Base-by-base conservation (phyloP, 2,113 vertebrate species). In the Cariama cristata region DNA sequence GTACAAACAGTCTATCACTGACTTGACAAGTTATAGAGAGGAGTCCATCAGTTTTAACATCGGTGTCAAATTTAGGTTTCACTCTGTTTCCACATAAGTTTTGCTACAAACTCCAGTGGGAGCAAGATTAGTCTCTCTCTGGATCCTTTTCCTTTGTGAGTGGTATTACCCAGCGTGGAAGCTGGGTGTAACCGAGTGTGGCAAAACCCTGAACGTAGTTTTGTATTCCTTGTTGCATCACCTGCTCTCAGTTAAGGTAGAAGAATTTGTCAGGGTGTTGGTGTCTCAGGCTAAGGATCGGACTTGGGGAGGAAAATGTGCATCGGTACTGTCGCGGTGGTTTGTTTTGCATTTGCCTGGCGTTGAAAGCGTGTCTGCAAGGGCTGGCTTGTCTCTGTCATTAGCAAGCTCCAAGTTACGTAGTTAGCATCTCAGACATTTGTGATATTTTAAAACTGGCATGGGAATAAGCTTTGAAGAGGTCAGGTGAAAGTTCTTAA, bases 21-120 rank as follows among this genome's bases (percentile, higher is more conserved):
- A 75, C 85, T 96, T 96, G 93, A 84, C 84, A 93, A 53, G 55
- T 86, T 88, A 67, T 77, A 88, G 93, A 86, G 96, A 94, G 81
- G 86, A 90, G 79, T 94, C 93, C 93, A 80, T 86, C 92, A 93
- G 8, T 93, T 95, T 89, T 90, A 94, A 88, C 28, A 66, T 12
- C 5, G 35, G 80, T 93, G 69, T 93, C 86, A 85, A 89, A 90
- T 95, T 88, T 79, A 60, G 58, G 63, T 91, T 88, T 93, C 53
- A 68, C 92, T 88, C 67, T 72, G 12, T 79, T 94, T 90, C 68
- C 9, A 7, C 2, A 0, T 75, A 85, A 83, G 56, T 94, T 95
- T 91, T 75, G 12, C 56, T 81, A 44, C 58, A 53, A 72, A 59
- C 50, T 91, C 79, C 77, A 85, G 9, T 58, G 80, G 88, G 76